Conservation (phyloP, 2,888 invertebrate species). For the Phlogophora meticulosa region DNA sequence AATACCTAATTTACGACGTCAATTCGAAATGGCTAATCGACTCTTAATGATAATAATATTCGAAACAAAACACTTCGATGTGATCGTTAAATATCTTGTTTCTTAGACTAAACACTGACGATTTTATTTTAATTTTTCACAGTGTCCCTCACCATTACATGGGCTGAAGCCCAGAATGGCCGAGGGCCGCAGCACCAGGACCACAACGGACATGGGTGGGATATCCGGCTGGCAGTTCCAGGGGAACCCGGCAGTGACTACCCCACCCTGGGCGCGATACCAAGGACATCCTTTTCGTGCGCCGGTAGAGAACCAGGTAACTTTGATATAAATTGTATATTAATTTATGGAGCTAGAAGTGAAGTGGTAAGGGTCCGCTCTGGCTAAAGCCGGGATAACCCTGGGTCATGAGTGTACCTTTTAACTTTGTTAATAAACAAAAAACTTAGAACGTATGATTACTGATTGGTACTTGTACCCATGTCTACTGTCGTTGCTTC, state of each 20-base stretch:
- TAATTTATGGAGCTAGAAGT: background rate
- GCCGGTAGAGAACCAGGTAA: conserved; percentile 91
- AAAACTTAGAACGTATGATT: too few relatives aligned
- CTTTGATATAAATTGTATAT: background rate
- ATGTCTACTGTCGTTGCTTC: too few relatives aligned
- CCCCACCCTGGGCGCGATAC: conserved; percentile 91
- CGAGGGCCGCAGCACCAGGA: conserved; percentile 77
- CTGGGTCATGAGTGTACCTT: too few relatives aligned
- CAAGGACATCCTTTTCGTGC: conserved; percentile 92
- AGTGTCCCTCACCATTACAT: conserved; percentile 72
- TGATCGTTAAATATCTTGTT: too few relatives aligned
- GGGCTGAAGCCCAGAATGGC: conserved; percentile 76
- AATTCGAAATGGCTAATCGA: too few relatives aligned
- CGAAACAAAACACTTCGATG: too few relatives aligned
- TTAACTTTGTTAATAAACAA: too few relatives aligned
- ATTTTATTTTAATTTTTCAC: conserved; percentile 50
- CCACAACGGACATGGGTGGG: conserved; percentile 87
- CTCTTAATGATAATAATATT: too few relatives aligned
- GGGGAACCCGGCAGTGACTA: conserved; percentile 93
- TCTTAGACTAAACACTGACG: conserved; percentile 1
- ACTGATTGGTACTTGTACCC: too few relatives aligned
- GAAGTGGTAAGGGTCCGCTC: too few relatives aligned
- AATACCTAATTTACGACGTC: too few relatives aligned
- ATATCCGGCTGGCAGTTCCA: conserved; percentile 92
- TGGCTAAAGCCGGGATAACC: too few relatives aligned